Conservation (phyloP, 1,140 invertebrate genomes). For the Littorina saxatilis region DNA sequence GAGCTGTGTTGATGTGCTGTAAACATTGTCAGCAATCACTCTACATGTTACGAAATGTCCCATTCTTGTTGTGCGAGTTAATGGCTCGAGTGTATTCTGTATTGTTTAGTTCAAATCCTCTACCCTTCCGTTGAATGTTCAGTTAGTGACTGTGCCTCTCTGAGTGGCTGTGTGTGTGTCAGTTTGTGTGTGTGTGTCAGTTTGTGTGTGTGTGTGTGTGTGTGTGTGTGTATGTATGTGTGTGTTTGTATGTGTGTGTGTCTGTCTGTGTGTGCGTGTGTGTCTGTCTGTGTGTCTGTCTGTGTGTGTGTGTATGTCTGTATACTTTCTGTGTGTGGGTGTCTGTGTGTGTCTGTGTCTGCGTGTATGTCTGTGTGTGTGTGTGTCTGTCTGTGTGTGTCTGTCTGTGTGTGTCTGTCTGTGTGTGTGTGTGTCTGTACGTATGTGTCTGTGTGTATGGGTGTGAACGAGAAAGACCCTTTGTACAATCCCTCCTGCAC, state of each 20-base stretch:
- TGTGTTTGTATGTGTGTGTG: neutral
- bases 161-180: neutral
- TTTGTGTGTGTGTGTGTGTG: neutral
- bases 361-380: neutral
- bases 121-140: too few relatives aligned
- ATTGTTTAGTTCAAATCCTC: too few relatives aligned
- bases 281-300: constrained; percentile 10
- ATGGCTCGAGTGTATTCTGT: too few relatives aligned
- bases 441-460: neutral
- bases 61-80: too few relatives aligned
- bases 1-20: too few relatives aligned
- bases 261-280: neutral
- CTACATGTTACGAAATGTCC: too few relatives aligned
- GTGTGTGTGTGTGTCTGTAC: constrained; percentile 8
- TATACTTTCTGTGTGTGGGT: neutral
- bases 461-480: too few relatives aligned
- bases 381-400: neutral
- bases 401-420: neutral
- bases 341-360: too few relatives aligned
- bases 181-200: neutral
- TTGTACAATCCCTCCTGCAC: too few relatives aligned
- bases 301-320: neutral
- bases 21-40: too few relatives aligned
- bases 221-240: neutral
- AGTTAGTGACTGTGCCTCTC: too few relatives aligned